Percentiles rank a stretch among this genome's conserved stretches.
Conservation (phyloP, 2,888 invertebrate genomes). For the Atethmia centrago region DNA sequence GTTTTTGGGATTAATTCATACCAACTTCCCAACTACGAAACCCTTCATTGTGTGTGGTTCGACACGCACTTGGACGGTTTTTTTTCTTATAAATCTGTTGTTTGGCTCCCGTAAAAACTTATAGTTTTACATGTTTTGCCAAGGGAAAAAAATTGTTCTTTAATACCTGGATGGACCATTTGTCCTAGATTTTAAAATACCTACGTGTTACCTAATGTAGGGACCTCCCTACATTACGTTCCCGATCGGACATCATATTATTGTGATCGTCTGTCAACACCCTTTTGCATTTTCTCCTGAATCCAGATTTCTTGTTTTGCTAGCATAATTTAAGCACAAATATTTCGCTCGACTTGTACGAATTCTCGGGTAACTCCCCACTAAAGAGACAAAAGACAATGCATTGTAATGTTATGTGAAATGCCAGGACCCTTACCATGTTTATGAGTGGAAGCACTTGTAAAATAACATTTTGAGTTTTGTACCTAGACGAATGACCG, state of each 20-base stretch:
- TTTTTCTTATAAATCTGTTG: no score
- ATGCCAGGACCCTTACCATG: conserved; percentile 59
- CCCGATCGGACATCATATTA: not conserved
- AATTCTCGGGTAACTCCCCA: conserved; percentile 67
- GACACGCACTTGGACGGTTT: no score
- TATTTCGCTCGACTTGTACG: conserved; percentile 67
- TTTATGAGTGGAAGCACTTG: not conserved
- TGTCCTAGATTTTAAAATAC: not conserved
- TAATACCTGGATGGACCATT: not conserved
- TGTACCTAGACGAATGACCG: no score
- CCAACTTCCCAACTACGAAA: no score
- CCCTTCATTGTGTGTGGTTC: no score
- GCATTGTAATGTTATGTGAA: conserved; percentile 71
- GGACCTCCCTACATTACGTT: not conserved
- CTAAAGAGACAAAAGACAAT: conserved; percentile 73
- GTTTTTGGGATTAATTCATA: no score
- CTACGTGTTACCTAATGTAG: not conserved
- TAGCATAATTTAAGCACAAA: conserved; percentile 60
- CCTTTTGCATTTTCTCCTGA: not conserved
- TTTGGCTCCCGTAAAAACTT: not conserved
- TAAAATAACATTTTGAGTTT: no score
- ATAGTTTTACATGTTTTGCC: no score
- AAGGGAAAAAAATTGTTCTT: not conserved
- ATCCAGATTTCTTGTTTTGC: conserved; percentile 45
- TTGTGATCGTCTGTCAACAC: not conserved